These are phyloP conservation scores for Phoenoteleia sp. DNA, from an alignment of 2,888 invertebrate genomes.

Conservation along the genomic window DNA sequence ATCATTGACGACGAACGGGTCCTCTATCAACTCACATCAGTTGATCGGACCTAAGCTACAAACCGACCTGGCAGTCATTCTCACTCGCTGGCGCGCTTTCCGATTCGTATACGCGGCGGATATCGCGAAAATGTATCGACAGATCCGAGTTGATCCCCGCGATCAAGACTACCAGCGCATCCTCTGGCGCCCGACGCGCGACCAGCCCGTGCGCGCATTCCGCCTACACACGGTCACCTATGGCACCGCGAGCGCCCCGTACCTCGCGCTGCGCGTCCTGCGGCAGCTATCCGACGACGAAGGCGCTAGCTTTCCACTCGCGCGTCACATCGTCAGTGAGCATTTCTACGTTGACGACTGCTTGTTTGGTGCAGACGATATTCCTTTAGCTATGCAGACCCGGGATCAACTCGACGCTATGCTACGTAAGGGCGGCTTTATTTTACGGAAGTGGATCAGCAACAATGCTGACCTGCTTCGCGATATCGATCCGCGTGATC, in stretches of 20 bases:
- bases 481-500: background rate
- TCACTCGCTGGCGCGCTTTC: background rate
- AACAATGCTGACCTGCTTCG: background rate
- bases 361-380: conserved; percentile 18
- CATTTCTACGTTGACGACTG: conserved; percentile 26
- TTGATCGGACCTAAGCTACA: conserved; percentile 3
- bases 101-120: background rate
- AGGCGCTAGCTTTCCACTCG: background rate
- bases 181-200: background rate
- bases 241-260: background rate
- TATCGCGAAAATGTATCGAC: background rate
- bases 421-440: background rate
- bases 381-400: background rate
- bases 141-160: background rate
- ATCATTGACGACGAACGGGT: background rate
- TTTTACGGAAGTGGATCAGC: background rate
- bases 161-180: background rate
- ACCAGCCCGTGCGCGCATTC: background rate
- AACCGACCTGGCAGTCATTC: background rate
- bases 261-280: background rate
- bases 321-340: background rate
- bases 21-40: background rate
- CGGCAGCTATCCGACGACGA: background rate
- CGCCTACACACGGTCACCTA: background rate
- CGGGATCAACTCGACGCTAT: background rate